Evolutionary conservation across 2,797 vertebrate genomes (phyloP).

Genomic region (Graptemys geographica): DNA sequence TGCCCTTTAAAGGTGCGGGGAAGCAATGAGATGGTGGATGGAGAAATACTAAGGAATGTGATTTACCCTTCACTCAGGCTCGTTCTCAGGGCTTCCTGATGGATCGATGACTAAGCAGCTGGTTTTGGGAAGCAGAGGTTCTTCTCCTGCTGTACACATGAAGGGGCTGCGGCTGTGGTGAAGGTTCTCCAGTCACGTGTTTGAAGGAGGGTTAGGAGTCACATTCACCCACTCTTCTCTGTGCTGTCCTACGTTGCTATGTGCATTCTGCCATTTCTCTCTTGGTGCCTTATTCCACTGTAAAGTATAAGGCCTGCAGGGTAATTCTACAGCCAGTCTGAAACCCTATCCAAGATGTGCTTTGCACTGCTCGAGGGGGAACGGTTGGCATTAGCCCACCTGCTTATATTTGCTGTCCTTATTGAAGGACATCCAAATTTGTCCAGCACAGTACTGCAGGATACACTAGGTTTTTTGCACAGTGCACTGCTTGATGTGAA

Average conservation of each 20-base stretch:
- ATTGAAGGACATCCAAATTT: background rate
- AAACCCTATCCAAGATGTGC: background rate
- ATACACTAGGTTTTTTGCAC: background rate
- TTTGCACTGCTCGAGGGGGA: background rate
- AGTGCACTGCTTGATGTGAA: background rate
- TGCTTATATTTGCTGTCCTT: background rate
- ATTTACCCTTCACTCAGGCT: background rate
- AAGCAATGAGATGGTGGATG: background rate
- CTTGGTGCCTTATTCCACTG: background rate
- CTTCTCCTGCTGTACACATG: background rate
- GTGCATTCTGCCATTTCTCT: background rate
- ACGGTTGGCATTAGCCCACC: background rate
- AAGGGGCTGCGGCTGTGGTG: background rate
- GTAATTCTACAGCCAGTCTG: background rate
- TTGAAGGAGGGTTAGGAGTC: background rate
- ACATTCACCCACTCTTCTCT: background rate
- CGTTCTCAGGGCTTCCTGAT: background rate
- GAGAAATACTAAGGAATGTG: background rate
- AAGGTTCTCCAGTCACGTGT: background rate
- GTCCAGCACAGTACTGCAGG: background rate
- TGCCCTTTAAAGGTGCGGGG: background rate
- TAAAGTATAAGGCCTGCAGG: background rate
- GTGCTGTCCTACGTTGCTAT: background rate
- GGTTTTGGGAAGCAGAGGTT: background rate
- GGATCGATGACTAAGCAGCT: background rate